Base-by-base conservation (phyloP, 2,797 vertebrate species). In the Pyrocephalus nanus region DNA sequence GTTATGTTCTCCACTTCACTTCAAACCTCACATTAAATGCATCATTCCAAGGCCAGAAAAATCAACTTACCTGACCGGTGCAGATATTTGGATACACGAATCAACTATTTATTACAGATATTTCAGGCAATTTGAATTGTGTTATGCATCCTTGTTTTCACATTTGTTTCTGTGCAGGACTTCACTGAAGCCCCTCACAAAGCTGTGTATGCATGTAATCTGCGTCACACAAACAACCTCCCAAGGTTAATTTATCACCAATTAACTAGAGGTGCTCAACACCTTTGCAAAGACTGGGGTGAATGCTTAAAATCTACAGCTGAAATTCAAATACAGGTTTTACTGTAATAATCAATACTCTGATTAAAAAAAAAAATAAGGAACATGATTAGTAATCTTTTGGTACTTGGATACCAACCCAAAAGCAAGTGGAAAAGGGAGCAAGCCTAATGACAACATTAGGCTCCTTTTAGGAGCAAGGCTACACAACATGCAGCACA, bases 171-270 rank as follows among this genome's bases (percentile, higher is more conserved):
- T 32, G 6, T 0, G 0, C 71, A 83, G 80, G 72, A 21, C 53
- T 81, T 51, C 66, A 42, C 50, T 55, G 4, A 60, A 77, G 69
- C 14, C 60, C 62, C 70, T 75, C 40, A 19, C 32, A 50, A 51
- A 65, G 29, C 42, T 32, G 8, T 32, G 8, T 18, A 19, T 3
- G 54, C 4, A 11, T 1, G 1, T 25, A 40, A 51, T 12, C 51
- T 34, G 40, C 64, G 48, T 21, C 62, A 22, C 36, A 8, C 3
- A 0, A 71, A 7, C 42, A 57, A 65, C 50, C 45, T 45, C 34
- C 73, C 36, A 7, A 18, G n/a, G 54, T 90, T 92, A 90, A 94
- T 78, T 83, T 60, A 84, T 95, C 58, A 94, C 86, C 53, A 57
- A 54, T 86, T 93, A 91, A 92, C 76, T 45, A 19, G 50, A 81